Conservation (phyloP, 2,888 invertebrate species). For the Mythimna lalbum region DNA sequence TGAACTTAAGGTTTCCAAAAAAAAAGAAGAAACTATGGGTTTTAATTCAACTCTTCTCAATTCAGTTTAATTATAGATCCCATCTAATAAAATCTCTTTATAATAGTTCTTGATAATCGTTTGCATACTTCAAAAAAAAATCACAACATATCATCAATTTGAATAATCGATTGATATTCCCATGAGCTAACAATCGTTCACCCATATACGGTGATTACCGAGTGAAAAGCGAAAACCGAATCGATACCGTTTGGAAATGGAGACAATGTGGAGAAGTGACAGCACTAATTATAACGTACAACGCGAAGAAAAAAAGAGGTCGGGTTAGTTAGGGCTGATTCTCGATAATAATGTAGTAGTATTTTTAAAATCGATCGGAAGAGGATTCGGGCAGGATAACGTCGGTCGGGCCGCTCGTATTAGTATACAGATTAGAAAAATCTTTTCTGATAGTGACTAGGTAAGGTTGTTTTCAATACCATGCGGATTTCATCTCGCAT, state of each 20-base stretch:
- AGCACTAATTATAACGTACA: conserved; percentile 63
- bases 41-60: neutral
- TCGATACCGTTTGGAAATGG: conserved; percentile 66
- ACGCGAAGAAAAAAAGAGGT: conserved; percentile 43
- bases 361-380: too few species aligned
- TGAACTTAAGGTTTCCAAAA: too few species aligned
- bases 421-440: too few species aligned
- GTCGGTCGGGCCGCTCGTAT: too few species aligned
- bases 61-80: neutral
- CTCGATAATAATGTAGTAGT: neutral
- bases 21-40: too few species aligned
- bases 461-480: too few species aligned
- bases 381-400: too few species aligned
- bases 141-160: conserved; percentile 19
- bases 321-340: conserved; percentile 52
- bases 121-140: conserved; percentile 14
- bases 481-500: too few species aligned
- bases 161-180: conserved; percentile 44
- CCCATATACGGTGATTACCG: conserved; percentile 55
- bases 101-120: neutral
- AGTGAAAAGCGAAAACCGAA: conserved; percentile 70
- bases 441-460: too few species aligned
- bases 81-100: neutral
- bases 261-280: conserved; percentile 66
- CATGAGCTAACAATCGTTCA: conserved; percentile 47